phyloP scores from a whole-genome alignment of 2,113 vertebrate species.

The Odobenus rosmarus region DNA sequence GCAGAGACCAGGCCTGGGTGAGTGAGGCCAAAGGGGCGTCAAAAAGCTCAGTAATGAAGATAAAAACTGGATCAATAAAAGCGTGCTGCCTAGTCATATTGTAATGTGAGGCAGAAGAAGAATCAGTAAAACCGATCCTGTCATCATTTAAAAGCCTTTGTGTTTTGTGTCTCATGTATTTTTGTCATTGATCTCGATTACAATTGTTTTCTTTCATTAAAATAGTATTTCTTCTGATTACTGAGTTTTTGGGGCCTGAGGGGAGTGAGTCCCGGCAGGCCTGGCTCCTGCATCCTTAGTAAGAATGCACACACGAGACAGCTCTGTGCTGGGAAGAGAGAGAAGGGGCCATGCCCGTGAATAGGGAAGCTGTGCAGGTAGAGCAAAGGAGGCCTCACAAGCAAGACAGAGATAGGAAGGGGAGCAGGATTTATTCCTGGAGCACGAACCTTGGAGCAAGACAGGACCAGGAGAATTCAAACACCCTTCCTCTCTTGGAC shows the following conservation, averaged over 20 bases:
- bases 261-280: neutral
- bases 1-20: neutral
- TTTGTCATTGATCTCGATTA: neutral
- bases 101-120: neutral
- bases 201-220: neutral
- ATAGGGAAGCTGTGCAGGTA: neutral
- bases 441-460: neutral
- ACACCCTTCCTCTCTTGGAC: neutral
- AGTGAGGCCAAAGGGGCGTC: neutral
- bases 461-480: neutral
- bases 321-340: neutral
- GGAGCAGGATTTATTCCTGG: neutral
- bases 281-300: neutral
- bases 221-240: conserved; percentile 3
- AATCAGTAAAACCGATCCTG: neutral
- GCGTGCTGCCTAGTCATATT: too few species aligned
- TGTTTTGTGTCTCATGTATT: neutral
- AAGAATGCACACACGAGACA: neutral
- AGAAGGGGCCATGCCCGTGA: fast-evolving
- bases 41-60: neutral
- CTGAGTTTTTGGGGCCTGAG: neutral
- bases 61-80: neutral
- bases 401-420: neutral
- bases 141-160: neutral
- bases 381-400: fast-evolving